Conservation (phyloP, 2,888 invertebrate genomes). For the Deilephila porcellus region DNA sequence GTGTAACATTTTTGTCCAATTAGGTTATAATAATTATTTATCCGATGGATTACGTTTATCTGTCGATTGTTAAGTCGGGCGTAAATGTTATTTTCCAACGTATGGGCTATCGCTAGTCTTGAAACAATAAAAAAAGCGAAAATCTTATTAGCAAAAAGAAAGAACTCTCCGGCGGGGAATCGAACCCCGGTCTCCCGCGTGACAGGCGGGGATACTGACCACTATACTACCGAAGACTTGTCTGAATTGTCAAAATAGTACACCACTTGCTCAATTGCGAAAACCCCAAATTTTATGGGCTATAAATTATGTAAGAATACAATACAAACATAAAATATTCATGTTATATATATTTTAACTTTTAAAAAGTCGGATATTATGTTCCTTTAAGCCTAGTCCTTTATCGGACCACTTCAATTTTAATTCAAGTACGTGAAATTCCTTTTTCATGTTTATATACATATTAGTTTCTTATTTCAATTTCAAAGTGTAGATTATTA, state of each 20-base stretch:
- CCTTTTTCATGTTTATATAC: neutral
- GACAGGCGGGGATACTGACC: constrained; percentile 86
- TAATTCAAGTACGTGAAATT: neutral
- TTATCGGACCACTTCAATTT: too few relatives aligned
- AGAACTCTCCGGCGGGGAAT: constrained; percentile 81
- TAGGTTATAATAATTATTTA: too few relatives aligned
- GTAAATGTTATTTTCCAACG: too few relatives aligned
- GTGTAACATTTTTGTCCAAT: too few relatives aligned
- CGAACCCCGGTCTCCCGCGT: constrained; percentile 86
- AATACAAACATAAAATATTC: too few relatives aligned
- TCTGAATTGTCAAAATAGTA: fast-evolving
- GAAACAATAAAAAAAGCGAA: neutral
- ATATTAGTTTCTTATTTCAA: neutral
- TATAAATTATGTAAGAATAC: too few relatives aligned
- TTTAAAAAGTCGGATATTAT: too few relatives aligned
- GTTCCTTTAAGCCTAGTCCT: too few relatives aligned
- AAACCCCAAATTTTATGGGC: too few relatives aligned
- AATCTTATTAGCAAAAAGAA: neutral
- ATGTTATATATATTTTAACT: too few relatives aligned
- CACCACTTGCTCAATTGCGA: neutral
- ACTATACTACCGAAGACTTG: constrained; percentile 84
- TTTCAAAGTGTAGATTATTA: neutral
- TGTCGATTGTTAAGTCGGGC: too few relatives aligned
- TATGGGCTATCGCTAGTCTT: neutral
- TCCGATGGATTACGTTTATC: too few relatives aligned